Evolutionary conservation across 2,888 invertebrate species (phyloP), one percentile per base, ranked within the genome.

Genomic region (Nowickia ferox): DNA sequence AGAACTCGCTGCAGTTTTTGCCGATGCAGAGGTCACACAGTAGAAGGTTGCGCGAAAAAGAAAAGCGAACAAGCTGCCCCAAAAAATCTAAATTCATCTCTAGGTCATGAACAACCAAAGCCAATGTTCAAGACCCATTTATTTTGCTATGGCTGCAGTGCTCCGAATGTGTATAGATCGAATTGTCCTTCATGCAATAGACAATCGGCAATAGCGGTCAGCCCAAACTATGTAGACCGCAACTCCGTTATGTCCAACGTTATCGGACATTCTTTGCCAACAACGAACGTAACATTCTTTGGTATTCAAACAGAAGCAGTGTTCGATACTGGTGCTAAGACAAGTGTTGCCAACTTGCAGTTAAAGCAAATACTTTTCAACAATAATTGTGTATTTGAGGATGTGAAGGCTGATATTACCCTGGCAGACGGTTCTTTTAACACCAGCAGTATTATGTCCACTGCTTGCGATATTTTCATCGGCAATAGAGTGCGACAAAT

Each of bases 201-300:
- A n/a, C n/a, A 65, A 15, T 15, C n/a, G 6, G 44, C 19, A 44
- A 51, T 44, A 9, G 9, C 40, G n/a, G 17, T 15, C 9, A 80
- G 75, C 40, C 84, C 69, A 9, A 69, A 85, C 9, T 51, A 74
- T 53, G n/a, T 87, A 1, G 0, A 46, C 0, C 79, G 85, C 10
- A 84, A 84, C 38, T 30, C 65, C 1, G 42, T 86, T 1, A 22
- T 30, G 15, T 53, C 79, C 0, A 69, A 75, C 3, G 1, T 72
- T 13, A 79, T 87, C 57, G 84, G 86, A 8, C 77, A 71, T 10
- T 15, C 78, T 4, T 71, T 84, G 38, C 84, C 84, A 1, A 83
- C 83, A 42, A 9, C 53, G 6, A 51, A 71, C 17, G 30, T 55
- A 1, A 53, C 55, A n/a, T 22, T 79, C 5, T 69, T 71, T 71